Evolutionary conservation across 2,888 invertebrate species (phyloP).

Genomic region (Melipona beecheii): DNA sequence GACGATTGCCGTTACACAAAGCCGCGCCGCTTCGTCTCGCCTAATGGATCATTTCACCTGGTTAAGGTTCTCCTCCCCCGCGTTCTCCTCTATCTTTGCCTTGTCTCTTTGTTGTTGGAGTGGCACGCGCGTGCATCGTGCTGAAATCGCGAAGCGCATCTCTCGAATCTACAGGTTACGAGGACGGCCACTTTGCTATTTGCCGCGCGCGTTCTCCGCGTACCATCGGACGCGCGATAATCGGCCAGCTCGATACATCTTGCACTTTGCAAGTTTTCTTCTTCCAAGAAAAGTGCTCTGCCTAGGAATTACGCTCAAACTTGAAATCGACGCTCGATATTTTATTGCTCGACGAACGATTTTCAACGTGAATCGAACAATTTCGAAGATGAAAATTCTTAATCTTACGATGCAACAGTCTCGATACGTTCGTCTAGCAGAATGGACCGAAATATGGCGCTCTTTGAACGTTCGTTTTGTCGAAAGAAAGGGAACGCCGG

Average conservation of each 20-base stretch:
- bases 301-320: neutral
- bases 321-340: neutral
- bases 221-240: constrained; percentile 45
- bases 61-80: constrained; percentile 18
- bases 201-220: constrained; percentile 33
- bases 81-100: neutral
- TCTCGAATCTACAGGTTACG: constrained; percentile 51
- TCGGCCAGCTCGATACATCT: constrained; percentile 11
- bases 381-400: neutral
- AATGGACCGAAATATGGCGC: neutral
- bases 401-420: neutral
- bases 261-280: constrained; percentile 20
- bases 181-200: constrained; percentile 53
- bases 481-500: constrained; percentile 2
- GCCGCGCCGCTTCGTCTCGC: neutral
- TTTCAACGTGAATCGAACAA: too few relatives aligned
- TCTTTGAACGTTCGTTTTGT: neutral
- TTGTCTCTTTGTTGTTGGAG: constrained; percentile 26
- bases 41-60: constrained; percentile 10
- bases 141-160: constrained; percentile 32
- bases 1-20: neutral
- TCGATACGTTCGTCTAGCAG: neutral
- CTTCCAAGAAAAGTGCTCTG: neutral
- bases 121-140: constrained; percentile 26
- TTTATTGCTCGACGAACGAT: neutral